Evolutionary conservation across 35 echinoderm and acorn worm species (phyloP).

Genomic region (Diadema setosum): DNA sequence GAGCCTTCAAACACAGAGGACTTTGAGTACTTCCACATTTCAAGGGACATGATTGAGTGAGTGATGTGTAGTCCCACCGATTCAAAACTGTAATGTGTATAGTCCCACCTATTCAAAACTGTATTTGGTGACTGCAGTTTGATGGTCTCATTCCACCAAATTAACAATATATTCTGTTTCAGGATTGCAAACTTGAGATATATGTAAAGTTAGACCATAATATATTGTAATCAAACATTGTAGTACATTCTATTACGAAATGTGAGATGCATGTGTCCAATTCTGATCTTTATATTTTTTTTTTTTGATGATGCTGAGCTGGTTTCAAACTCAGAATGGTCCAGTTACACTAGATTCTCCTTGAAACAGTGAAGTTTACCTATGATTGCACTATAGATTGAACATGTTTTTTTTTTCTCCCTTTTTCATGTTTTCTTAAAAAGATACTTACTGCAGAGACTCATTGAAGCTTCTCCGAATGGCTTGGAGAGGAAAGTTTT

Average conservation of each 20-base stretch:
- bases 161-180: not conserved
- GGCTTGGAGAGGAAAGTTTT: not conserved
- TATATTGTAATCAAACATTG: not conserved
- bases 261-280: not conserved
- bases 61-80: not conserved
- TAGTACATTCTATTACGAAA: not conserved
- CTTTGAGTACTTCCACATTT: not conserved
- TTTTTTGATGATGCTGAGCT: not conserved
- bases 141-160: not conserved
- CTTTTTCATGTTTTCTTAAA: not conserved
- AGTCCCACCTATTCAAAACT: not conserved
- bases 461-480: not conserved
- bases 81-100: not conserved
- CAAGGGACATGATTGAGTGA: not conserved
- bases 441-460: not conserved
- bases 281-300: not conserved
- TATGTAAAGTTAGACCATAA: not conserved
- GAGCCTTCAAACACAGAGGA: conserved; percentile 8
- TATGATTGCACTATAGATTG: not conserved
- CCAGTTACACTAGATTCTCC: not conserved
- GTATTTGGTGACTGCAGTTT: not conserved
- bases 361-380: not conserved
- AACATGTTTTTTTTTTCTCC: not conserved
- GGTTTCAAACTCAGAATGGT: not conserved
- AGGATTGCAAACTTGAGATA: not conserved